These are phyloP conservation scores for Charaxes varanes DNA, from an alignment of 1,140 invertebrate genomes.

Conservation along the genomic window DNA sequence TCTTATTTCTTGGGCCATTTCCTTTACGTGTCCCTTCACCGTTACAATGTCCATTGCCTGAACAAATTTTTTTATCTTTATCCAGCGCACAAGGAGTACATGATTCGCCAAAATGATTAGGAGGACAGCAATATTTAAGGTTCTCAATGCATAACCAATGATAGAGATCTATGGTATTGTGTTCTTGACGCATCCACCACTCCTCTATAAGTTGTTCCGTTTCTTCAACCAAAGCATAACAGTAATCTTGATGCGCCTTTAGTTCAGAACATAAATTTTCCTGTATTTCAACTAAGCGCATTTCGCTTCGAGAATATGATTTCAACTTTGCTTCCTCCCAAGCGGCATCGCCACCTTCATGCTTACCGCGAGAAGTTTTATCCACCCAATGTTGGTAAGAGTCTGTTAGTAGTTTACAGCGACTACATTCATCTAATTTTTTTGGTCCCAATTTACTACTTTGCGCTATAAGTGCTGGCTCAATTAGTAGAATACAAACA, in stretches of 20 bases:
- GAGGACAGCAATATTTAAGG: conserved; percentile 89
- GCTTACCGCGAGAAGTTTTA: conserved; percentile 91
- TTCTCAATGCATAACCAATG: conserved; percentile 90
- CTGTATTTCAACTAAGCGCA: conserved; percentile 93
- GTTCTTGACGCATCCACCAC: conserved; percentile 91
- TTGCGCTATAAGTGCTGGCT: too few relatives aligned
- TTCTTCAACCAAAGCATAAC: conserved; percentile 88
- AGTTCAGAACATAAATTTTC: conserved; percentile 83
- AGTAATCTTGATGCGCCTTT: conserved; percentile 80
- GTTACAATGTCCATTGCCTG: conserved; percentile 93
- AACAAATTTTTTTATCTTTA: conserved; percentile 83
- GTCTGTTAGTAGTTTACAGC: conserved; percentile 49
- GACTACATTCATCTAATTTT: conserved; percentile 38
- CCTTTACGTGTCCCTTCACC: conserved; percentile 95
- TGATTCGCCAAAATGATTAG: conserved; percentile 87
- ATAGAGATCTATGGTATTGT: conserved; percentile 78
- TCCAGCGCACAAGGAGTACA: conserved; percentile 89
- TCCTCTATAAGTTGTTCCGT: conserved; percentile 88
- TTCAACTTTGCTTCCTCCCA: conserved; percentile 97
- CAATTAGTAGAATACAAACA: too few relatives aligned
- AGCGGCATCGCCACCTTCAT: conserved; percentile 96
- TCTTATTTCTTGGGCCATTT: too few relatives aligned
- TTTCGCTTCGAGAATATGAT: conserved; percentile 92
- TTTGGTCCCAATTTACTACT: background rate
- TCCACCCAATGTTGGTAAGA: conserved; percentile 76